phyloP scores from a whole-genome alignment of 23 tunicate genomes.

The Trididemnum miniatum region DNA sequence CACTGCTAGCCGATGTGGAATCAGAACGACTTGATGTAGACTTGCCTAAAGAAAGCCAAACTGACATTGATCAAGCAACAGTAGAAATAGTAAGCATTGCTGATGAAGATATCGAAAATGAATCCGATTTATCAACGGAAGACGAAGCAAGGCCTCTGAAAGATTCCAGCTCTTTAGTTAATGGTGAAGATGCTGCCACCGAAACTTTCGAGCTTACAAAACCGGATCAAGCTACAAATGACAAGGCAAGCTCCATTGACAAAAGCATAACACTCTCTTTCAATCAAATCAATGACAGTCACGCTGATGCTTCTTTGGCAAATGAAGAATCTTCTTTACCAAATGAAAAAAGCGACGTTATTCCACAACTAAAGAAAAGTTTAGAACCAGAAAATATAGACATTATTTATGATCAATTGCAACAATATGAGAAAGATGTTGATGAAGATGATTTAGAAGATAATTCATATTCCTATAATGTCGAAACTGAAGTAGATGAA shows the following conservation, averaged over 20 bases:
- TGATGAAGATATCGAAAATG: background rate
- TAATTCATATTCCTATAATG: background rate
- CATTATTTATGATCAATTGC: background rate
- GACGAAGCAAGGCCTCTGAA: background rate
- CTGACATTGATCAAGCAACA: background rate
- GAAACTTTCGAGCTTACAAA: background rate
- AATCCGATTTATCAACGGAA: background rate
- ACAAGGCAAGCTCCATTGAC: background rate
- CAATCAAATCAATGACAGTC: no score
- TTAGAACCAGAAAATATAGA: background rate
- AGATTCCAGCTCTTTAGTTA: background rate
- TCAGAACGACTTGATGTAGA: background rate
- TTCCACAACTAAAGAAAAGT: background rate
- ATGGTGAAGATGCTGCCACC: background rate
- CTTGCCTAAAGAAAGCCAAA: background rate
- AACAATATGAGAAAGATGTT: background rate
- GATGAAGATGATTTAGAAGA: constrained; percentile 4
- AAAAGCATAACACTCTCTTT: no score
- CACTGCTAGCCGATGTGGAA: background rate
- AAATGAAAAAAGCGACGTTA: background rate
- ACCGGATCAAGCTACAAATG: background rate
- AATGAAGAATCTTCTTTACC: background rate
- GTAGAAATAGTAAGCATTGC: background rate
- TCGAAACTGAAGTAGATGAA: background rate
- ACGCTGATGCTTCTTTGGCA: no score